A percentile compares a stretch with the other conserved stretches of the same genome.
Conservation (phyloP, 2,888 invertebrate species). For the Aspidiotus destructor region DNA sequence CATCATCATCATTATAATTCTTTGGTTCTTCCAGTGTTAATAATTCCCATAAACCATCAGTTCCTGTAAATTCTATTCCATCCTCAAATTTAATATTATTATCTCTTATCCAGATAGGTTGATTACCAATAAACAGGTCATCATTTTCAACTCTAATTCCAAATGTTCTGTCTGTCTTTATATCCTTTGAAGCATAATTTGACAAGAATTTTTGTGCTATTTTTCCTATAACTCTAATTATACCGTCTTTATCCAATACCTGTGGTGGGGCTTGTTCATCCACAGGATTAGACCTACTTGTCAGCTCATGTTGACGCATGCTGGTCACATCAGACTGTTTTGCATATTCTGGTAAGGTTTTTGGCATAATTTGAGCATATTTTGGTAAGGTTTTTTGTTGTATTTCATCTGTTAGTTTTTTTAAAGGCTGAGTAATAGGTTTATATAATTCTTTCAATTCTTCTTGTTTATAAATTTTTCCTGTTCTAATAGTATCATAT, state of each 20-base stretch:
- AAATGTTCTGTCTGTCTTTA: conserved; percentile 4
- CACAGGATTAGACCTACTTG: too few relatives aligned
- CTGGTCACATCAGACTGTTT: too few relatives aligned
- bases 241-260: not conserved
- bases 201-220: conserved; percentile 8
- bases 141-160: conserved; percentile 9
- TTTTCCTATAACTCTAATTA: conserved; percentile 7
- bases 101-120: conserved; percentile 7
- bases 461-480: too few relatives aligned
- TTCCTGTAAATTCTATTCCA: conserved; percentile 8
- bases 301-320: too few relatives aligned
- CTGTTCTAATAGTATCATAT: too few relatives aligned
- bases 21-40: conserved; percentile 7
- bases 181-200: conserved; percentile 11
- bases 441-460: too few relatives aligned
- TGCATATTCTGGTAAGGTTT: conserved; percentile 12
- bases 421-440: too few relatives aligned
- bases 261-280: too few relatives aligned
- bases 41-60: conserved; percentile 15
- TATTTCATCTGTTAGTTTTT: too few relatives aligned
- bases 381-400: conserved; percentile 10
- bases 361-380: conserved; percentile 6
- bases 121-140: conserved; percentile 10
- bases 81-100: conserved; percentile 15
- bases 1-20: conserved; percentile 7